Evolutionary conservation across 2,113 vertebrate genomes (phyloP).

Genomic region (Rousettus leschenaultii): DNA sequence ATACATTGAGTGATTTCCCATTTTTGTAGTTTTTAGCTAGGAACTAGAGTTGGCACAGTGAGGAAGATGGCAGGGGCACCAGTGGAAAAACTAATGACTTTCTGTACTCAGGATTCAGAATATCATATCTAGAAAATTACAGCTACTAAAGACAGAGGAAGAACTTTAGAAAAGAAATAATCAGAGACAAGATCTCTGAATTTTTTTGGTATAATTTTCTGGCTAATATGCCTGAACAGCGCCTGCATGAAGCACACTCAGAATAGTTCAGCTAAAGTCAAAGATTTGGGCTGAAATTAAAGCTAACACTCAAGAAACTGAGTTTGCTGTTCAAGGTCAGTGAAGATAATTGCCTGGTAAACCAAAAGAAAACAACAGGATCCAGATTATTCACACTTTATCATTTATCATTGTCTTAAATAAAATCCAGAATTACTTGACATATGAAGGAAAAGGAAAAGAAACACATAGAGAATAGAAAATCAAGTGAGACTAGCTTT

Average conservation of each 20-base stretch:
- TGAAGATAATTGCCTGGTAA: neutral
- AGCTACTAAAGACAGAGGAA: neutral
- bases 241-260: neutral
- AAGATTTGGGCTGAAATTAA: neutral
- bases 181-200: neutral
- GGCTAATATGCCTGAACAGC: neutral
- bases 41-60: neutral
- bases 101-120: neutral
- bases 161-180: neutral
- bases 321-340: neutral
- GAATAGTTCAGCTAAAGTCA: neutral
- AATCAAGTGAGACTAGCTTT: neutral
- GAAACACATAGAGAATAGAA: neutral
- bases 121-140: neutral
- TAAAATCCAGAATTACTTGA: neutral
- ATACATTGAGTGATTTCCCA: neutral
- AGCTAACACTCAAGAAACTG: neutral
- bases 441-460: neutral
- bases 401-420: neutral
- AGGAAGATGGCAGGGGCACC: neutral
- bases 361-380: neutral
- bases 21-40: neutral
- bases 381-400: neutral
- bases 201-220: neutral
- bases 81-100: neutral